A percentile compares a stretch with the other conserved stretches of the same genome.
Conservation (phyloP, 2,113 vertebrate species). For the Aptenodytes patagonicus region DNA sequence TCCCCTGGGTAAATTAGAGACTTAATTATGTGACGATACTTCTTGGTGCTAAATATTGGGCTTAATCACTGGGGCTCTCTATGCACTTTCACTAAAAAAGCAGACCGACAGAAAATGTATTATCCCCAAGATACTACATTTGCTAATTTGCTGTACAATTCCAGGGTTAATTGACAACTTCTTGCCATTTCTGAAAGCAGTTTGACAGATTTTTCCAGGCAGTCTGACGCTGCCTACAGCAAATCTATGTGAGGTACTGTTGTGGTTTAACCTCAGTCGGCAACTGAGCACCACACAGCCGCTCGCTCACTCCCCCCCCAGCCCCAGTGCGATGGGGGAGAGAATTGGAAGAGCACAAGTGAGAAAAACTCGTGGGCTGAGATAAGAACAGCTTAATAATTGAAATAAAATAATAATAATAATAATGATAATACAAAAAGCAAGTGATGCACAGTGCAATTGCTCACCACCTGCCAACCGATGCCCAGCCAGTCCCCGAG, state of each 20-base stretch:
- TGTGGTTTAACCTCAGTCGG: no score
- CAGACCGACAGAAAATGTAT: background rate
- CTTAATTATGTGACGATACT: slow-evolving; percentile 4
- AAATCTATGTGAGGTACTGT: background rate
- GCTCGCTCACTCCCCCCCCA: no score
- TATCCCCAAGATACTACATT: background rate
- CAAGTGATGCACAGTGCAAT: no score
- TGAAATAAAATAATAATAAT: no score
- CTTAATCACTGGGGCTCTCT: background rate
- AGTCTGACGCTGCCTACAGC: background rate
- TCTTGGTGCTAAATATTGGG: background rate
- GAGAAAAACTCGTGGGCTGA: no score
- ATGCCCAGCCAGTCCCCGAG: no score
- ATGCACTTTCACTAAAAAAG: background rate
- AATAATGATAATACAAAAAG: no score
- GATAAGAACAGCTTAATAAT: no score
- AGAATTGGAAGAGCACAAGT: no score
- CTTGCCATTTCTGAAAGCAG: slow-evolving; percentile 11
- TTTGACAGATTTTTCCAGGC: background rate
- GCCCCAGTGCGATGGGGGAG: no score
- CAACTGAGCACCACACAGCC: no score
- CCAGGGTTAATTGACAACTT: background rate
- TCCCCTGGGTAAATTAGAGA: slow-evolving; percentile 2
- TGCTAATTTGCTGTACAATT: background rate
- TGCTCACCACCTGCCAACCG: no score